Conservation (phyloP, 2,113 vertebrate genomes). For the Pithys albifrons region DNA sequence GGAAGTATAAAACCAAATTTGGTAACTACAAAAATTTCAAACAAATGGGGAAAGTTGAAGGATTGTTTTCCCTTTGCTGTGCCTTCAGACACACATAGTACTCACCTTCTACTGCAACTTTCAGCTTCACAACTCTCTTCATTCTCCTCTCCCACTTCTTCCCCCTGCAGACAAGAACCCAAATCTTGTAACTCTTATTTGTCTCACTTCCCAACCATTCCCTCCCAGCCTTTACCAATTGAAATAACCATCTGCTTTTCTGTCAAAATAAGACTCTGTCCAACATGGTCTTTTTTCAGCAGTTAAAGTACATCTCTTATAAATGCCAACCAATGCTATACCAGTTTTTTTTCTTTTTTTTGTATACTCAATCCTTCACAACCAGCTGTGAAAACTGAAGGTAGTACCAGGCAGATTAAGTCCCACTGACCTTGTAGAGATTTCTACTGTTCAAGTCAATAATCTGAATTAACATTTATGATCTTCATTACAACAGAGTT, state of each 20-base stretch:
- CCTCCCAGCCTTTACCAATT: neutral
- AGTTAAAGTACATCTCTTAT: neutral
- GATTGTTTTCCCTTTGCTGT: neutral
- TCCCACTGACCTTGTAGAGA: neutral
- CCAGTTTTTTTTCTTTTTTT: neutral
- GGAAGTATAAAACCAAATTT: neutral
- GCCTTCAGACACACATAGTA: neutral
- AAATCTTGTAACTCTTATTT: neutral
- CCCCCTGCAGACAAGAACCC: neutral
- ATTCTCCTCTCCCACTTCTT: neutral
- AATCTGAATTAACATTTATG: neutral
- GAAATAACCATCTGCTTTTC: neutral
- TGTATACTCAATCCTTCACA: neutral
- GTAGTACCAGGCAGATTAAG: neutral
- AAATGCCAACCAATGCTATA: neutral
- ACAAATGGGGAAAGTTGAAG: neutral
- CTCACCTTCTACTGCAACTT: neutral
- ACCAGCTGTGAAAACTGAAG: neutral
- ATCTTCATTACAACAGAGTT: neutral
- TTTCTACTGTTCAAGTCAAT: neutral
- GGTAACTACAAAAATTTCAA: neutral
- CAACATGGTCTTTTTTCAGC: neutral
- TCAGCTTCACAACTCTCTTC: neutral
- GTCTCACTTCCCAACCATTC: neutral
- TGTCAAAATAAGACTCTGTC: neutral